Evolutionary conservation across 2,113 vertebrate genomes (phyloP), one percentile per base, ranked within the genome.

Genomic region (Strix uralensis): DNA sequence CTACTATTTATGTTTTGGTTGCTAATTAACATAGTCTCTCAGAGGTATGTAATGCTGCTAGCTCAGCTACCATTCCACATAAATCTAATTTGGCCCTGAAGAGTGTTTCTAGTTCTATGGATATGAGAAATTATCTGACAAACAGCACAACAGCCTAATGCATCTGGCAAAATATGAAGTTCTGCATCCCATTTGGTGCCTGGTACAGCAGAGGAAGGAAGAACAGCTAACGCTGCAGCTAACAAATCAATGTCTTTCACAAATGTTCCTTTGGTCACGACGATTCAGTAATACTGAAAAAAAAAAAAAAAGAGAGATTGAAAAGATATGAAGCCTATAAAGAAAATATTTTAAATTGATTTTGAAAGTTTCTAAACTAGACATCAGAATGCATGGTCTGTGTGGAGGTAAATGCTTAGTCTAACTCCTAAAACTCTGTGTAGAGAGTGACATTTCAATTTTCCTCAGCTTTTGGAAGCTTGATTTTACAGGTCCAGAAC

Each of bases 21-120:
- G 91, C 96, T 97, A 97, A 98, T 98, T 97, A 98, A 95, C 84
- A 47, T 38, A 89, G 97, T 86, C 97, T 97, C 97, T 98, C 73
- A 92, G 94, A 97, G 95, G 87, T 92, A 27, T 36, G 11, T 42
- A 63, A 67, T 26, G 87, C 97, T 89, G 96, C 96, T 97, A 93
- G 96, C 96, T 96, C 95, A 96, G 92, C 97, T 95, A 73, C 75
- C 79, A 59, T 95, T 72, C 90, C 95, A 79, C 92, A 93, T 87
- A 97, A 97, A 98, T 98, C 97, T 97, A 88, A 97, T 97, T 92
- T 97, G 95, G 94, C 94, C 96, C 96, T 96, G 88, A 97, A 93
- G 96, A 96, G 91, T 62, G 90, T 69, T 96, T 93, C 40, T 81
- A 51, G 91, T 74, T 92, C 92, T 63, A 29, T 29, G 90, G 86